These are phyloP conservation scores for Hemicrepidius hirtus DNA, from an alignment of 2,888 invertebrate genomes.

Conservation along the genomic window DNA sequence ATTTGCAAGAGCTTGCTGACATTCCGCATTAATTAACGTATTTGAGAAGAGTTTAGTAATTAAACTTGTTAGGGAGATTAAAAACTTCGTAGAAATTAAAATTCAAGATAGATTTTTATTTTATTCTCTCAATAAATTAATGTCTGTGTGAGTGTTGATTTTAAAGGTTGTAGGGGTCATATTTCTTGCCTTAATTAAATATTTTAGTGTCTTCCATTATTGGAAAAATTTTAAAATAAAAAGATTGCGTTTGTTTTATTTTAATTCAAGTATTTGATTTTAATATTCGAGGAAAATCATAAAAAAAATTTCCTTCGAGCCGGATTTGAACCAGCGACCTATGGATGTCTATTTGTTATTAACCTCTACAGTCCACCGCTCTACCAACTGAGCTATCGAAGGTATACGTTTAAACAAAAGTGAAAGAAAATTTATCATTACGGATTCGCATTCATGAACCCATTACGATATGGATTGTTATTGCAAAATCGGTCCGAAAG, in stretches of 20 bases:
- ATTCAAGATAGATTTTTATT: not conserved
- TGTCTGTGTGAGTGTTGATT: not conserved
- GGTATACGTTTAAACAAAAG: slow-evolving; percentile 52
- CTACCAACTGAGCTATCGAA: slow-evolving; percentile 71
- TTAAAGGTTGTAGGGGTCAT: not conserved
- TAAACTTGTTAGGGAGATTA: not conserved
- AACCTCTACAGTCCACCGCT: slow-evolving; percentile 69
- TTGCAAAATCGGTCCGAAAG: not conserved
- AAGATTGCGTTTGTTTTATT: too few relatives aligned
- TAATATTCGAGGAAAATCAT: not conserved
- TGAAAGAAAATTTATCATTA: not conserved
- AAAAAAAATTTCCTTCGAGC: slow-evolving; percentile 75
- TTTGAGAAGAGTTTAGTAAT: not conserved
- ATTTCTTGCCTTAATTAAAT: too few relatives aligned
- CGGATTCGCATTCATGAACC: not conserved
- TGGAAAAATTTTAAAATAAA: too few relatives aligned
- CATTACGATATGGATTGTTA: too few relatives aligned
- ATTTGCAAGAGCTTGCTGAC: slow-evolving; percentile 17
- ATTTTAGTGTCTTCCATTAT: too few relatives aligned
- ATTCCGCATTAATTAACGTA: slow-evolving; percentile 4
- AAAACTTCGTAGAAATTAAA: slow-evolving; percentile 6
- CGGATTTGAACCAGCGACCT: slow-evolving; percentile 83
- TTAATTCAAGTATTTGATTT: not conserved
- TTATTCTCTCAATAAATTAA: not conserved
- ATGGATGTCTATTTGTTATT: slow-evolving; percentile 72